Conservation (phyloP, 1,140 invertebrate genomes). For the Samia ricini region DNA sequence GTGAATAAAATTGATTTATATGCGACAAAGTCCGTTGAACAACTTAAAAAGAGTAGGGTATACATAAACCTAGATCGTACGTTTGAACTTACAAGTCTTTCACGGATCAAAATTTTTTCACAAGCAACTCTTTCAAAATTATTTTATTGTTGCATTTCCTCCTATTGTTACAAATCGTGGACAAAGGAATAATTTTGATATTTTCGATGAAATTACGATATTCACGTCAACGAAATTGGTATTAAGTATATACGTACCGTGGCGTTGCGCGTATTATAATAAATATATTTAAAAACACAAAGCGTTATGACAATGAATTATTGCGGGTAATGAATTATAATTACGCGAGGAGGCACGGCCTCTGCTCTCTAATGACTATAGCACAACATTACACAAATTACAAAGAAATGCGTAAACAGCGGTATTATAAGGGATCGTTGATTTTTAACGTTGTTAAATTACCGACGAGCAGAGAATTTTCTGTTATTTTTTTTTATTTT, state of each 20-base stretch:
- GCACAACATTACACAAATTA: constrained; percentile 59
- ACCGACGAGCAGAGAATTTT: constrained; percentile 27
- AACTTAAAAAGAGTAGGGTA: constrained; percentile 13
- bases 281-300: constrained; percentile 33
- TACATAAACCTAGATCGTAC: neutral
- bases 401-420: constrained; percentile 58
- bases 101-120: constrained; percentile 25
- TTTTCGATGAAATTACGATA: too few species aligned
- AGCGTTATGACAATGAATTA: constrained; percentile 32
- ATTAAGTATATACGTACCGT: too few species aligned
- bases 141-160: constrained; percentile 20
- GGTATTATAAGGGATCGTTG: constrained; percentile 51
- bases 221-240: too few species aligned
- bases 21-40: constrained; percentile 6
- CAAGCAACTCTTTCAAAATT: neutral
- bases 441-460: constrained; percentile 42
- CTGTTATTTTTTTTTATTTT: constrained; percentile 22
- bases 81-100: constrained; percentile 5
- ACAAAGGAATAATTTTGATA: neutral
- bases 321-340: constrained; percentile 52
- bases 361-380: constrained; percentile 44
- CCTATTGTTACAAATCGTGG: constrained; percentile 7
- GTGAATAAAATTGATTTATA: constrained; percentile 57
- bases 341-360: constrained; percentile 38
- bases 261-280: constrained; percentile 9